Evolutionary conservation across 2,113 vertebrate species (phyloP).

Genomic region (Uria aalge): DNA sequence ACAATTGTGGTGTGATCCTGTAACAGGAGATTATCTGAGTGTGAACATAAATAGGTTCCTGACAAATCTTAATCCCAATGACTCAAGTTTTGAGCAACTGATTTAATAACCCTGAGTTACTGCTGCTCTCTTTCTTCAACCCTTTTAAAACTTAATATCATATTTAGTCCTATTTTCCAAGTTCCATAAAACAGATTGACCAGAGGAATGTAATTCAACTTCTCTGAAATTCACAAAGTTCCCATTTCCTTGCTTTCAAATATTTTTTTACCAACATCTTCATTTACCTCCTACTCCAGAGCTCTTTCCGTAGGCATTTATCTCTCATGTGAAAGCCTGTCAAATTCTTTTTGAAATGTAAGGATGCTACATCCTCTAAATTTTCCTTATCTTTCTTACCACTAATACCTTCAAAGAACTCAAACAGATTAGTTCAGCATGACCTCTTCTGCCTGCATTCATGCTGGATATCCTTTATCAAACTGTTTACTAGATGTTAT

Average conservation of each 20-base stretch:
- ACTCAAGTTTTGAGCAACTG: not conserved
- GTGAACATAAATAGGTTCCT: not conserved
- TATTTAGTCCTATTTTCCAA: not conserved
- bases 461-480: slow-evolving; percentile 48
- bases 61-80: not conserved
- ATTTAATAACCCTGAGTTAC: not conserved
- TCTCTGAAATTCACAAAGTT: not conserved
- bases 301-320: not conserved
- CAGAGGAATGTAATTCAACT: not conserved
- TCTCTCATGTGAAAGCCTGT: slow-evolving; percentile 14
- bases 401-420: slow-evolving; percentile 57
- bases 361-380: slow-evolving; percentile 29
- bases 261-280: not conserved
- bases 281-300: not conserved
- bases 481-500: slow-evolving; percentile 26
- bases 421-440: slow-evolving; percentile 50
- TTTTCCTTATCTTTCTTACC: slow-evolving; percentile 55
- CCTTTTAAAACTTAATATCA: not conserved
- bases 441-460: slow-evolving; percentile 54
- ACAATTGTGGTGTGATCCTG: not conserved
- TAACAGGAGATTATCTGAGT: not conserved
- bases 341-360: slow-evolving; percentile 48
- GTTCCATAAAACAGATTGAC: not conserved
- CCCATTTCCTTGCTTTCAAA: not conserved
- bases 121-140: not conserved